Evolutionary conservation across 2,888 invertebrate species (phyloP).

Genomic region (Octodonta nipae): DNA sequence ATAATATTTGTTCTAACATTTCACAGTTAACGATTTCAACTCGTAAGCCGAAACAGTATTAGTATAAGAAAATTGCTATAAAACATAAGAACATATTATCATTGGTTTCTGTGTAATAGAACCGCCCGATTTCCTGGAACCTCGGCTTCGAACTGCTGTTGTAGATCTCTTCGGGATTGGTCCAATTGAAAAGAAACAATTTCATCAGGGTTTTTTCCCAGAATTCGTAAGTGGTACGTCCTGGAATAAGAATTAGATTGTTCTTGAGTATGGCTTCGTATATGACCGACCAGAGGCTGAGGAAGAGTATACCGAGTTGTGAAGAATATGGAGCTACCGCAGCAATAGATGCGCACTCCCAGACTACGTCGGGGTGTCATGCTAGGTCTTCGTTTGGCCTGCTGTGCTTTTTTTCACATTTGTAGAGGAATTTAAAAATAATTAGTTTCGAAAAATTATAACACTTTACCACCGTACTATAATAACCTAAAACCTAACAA

Average conservation of each 20-base stretch:
- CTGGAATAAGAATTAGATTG: slow-evolving; percentile 48
- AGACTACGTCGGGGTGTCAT: no score
- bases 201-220: slow-evolving; percentile 59
- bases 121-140: slow-evolving; percentile 47
- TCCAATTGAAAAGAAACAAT: slow-evolving; percentile 68
- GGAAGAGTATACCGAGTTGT: slow-evolving; percentile 15
- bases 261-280: slow-evolving; percentile 17
- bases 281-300: slow-evolving; percentile 14
- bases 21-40: no score
- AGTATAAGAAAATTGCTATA: no score
- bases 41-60: no score
- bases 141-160: slow-evolving; percentile 41
- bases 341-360: slow-evolving; percentile 11
- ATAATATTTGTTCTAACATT: no score
- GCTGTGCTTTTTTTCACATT: no score
- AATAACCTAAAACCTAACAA: no score
- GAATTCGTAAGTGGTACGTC: slow-evolving; percentile 46
- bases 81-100: no score
- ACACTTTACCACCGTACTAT: no score
- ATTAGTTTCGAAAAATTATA: no score
- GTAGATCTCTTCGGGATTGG: slow-evolving; percentile 54
- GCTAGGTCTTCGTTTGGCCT: no score
- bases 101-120: slow-evolving; percentile 52
- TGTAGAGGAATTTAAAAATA: no score
- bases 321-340: slow-evolving; percentile 13